Evolutionary conservation across 2,888 invertebrate species (phyloP).

Genomic region (Bimastos eiseni): DNA sequence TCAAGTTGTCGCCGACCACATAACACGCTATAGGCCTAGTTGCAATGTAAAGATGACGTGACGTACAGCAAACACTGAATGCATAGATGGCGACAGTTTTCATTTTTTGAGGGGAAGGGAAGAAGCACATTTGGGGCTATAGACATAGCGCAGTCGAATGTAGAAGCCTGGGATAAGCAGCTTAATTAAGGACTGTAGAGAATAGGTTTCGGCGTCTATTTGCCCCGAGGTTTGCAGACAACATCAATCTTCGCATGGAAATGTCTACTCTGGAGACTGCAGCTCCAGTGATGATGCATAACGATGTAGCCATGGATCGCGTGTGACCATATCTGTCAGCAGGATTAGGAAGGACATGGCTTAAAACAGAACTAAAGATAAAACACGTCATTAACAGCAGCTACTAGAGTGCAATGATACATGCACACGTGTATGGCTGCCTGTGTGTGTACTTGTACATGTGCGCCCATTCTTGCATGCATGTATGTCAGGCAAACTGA

Average conservation of each 20-base stretch:
- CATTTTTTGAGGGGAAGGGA: too few species aligned
- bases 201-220: background rate
- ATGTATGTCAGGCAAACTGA: too few species aligned
- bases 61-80: conserved; percentile 13
- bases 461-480: too few species aligned
- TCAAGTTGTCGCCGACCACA: background rate
- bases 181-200: background rate
- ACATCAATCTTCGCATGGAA: conserved; percentile 5
- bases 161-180: background rate
- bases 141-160: too few species aligned
- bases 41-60: background rate
- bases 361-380: too few species aligned
- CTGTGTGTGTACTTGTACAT: too few species aligned
- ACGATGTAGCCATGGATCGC: background rate
- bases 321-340: background rate
- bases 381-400: background rate
- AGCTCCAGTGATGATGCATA: background rate
- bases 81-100: background rate
- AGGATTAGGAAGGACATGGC: background rate
- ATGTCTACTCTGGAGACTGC: background rate
- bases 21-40: background rate
- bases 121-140: too few species aligned
- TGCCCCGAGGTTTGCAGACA: background rate
- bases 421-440: background rate
- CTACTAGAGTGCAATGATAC: too few species aligned